These are phyloP conservation scores for Philypnodon macrostomus DNA, from an alignment of 2,797 vertebrate species.

Conservation along the genomic window DNA sequence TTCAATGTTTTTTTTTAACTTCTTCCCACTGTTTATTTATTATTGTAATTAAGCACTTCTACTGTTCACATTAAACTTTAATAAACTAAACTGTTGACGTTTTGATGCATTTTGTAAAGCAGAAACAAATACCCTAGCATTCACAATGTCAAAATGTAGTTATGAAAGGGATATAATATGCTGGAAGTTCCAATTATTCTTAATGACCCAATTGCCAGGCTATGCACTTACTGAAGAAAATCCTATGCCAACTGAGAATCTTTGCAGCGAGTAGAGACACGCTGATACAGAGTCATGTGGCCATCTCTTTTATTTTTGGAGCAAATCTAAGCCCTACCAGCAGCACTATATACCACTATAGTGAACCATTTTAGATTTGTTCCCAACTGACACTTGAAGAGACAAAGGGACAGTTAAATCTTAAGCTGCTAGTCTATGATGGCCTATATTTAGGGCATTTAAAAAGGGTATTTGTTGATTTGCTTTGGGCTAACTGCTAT, in stretches of 20 bases:
- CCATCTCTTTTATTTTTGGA: background rate
- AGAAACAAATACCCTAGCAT: background rate
- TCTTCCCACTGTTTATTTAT: too few species aligned
- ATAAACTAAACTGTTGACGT: too few species aligned
- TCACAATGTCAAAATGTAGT: too few species aligned
- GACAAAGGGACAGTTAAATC: background rate
- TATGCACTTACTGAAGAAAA: slow-evolving; percentile 3
- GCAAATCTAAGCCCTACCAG: background rate
- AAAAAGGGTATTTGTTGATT: slow-evolving; percentile 33
- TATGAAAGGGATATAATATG: background rate
- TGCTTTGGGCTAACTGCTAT: slow-evolving; percentile 39
- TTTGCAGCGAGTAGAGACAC: slow-evolving; percentile 19
- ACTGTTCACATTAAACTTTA: too few species aligned
- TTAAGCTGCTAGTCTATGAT: slow-evolving; percentile 26
- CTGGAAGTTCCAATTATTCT: background rate
- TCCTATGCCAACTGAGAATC: slow-evolving; percentile 8
- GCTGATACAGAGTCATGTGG: slow-evolving; percentile 27
- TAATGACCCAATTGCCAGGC: background rate
- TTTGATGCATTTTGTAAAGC: too few species aligned
- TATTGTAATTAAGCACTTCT: too few species aligned
- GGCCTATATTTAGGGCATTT: slow-evolving; percentile 50
- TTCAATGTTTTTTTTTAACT: too few species aligned
- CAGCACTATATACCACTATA: slow-evolving; percentile 1
- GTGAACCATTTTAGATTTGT: background rate
- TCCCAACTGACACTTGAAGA: background rate